Conservation (phyloP, 37 sponge, comb jelly and placozoan species). For the Cladorhizidae sp. region DNA sequence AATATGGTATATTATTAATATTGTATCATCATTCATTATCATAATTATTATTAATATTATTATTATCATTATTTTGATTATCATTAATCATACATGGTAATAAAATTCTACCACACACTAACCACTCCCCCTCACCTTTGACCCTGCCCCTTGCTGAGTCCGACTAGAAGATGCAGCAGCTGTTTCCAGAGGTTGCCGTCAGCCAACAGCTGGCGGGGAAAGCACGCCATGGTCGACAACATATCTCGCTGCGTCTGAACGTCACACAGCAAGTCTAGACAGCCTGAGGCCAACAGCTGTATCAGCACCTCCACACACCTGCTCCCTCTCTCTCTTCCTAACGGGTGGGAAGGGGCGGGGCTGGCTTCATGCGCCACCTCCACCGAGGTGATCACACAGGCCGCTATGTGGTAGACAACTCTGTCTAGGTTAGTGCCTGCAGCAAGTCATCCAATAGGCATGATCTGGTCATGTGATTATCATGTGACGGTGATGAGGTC, state of each 20-base stretch:
- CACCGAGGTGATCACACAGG: not conserved
- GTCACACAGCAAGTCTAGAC: not conserved
- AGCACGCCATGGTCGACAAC: not conserved
- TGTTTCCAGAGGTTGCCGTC: not conserved
- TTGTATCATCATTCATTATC: no score
- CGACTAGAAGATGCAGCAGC: not conserved
- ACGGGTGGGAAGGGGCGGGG: no score
- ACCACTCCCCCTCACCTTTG: not conserved
- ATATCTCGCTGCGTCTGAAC: not conserved
- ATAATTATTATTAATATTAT: no score
- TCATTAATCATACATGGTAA: no score
- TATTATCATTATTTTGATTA: no score
- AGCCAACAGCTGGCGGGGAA: not conserved
- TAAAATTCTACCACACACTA: no score
- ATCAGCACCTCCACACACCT: not conserved
- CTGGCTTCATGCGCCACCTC: not conserved
- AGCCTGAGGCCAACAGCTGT: not conserved
- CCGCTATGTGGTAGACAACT: not conserved
- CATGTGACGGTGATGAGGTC: no score
- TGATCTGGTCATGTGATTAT: not conserved
- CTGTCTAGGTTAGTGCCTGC: slow-evolving; percentile 1
- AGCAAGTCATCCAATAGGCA: no score
- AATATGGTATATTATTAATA: no score
- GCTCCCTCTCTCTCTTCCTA: no score
- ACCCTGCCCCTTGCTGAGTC: not conserved